Evolutionary conservation across 2,113 vertebrate species (phyloP).

Genomic region (Cavia aperea): DNA sequence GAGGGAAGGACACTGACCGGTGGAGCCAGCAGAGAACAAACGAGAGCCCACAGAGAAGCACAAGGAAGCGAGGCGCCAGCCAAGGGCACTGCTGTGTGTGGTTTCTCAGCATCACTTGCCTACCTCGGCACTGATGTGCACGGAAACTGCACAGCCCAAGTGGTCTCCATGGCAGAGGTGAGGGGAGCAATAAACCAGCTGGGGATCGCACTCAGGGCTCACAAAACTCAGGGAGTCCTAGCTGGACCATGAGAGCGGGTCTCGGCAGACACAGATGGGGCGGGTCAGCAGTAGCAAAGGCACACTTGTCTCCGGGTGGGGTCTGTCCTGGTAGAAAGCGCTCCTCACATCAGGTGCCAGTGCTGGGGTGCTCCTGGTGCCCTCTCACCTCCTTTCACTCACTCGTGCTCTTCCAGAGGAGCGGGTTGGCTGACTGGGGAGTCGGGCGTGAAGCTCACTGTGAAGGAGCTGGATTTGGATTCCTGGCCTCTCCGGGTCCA

Average conservation of each 20-base stretch:
- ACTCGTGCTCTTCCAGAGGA: not conserved
- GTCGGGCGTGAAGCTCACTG: not conserved
- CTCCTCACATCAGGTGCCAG: not conserved
- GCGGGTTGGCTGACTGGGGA: not conserved
- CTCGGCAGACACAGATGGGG: too few species aligned
- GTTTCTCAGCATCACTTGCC: not conserved
- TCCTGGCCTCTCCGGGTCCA: not conserved
- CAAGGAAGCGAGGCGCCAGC: not conserved
- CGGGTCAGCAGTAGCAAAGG: not conserved
- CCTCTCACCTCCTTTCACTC: too few species aligned
- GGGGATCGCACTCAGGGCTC: not conserved
- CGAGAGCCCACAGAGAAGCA: not conserved
- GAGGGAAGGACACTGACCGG: not conserved
- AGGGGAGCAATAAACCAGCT: not conserved
- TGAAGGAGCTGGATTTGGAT: not conserved
- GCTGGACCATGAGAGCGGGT: accelerated
- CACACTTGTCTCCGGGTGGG: too few species aligned
- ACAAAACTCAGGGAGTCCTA: accelerated
- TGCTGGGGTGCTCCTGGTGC: not conserved
- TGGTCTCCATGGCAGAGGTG: not conserved
- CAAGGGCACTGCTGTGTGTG: accelerated
- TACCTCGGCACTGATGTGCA: too few species aligned
- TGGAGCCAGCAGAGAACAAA: not conserved
- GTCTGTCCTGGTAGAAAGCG: not conserved
- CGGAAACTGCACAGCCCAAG: not conserved